Base-by-base conservation (phyloP, 2,888 invertebrate species). In the Cantharis flavilabris region DNA sequence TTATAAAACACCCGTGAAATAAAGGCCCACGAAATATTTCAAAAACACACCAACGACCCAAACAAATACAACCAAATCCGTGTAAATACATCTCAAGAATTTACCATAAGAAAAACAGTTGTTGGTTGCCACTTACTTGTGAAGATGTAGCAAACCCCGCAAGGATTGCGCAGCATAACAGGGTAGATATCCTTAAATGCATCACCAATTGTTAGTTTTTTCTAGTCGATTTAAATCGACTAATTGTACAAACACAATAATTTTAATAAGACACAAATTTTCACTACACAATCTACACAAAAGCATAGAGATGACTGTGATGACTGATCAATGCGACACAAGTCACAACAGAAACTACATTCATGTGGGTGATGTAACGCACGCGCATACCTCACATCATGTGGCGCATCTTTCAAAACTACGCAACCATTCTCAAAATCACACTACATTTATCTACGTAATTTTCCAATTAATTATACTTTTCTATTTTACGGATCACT, bases 151-250 rank as follows among this genome's bases (percentile, higher is more conserved):
- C 92, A 90, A 92, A 93, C 91, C 93, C 93, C 88, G 92, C 89
- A 88, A 93, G 91, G 91, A 93, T 90, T 90, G 93, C 92, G 91
- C 92, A 92, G 90, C 92, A 92, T 90, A 93, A 90, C 91, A 93
- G 90, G 90, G 92, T 90, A 88, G 91, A 92, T 93, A 93, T 93
- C 93, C 93, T 92, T 89, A 92, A 93, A 92, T 93, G 91, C 94
- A 94, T 94, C 91, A 92, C 92, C 86, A 87, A 83, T 83, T 90
- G 91, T 67, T 89, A 89, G 84, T 86, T 85, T 84, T 81, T 84
- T 79, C 84, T 83, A 85, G 84, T 85, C 86, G 83, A 84, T 83
- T 80, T 80, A 81, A 82, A 81, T 84, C 84, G 84, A 85, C 85
- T 85, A 84, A 83, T 82, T 83, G 81, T 84, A 82, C 82, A 83